Evolutionary conservation across 2,888 invertebrate genomes (phyloP), one percentile per base, ranked within the genome.

Genomic region (Psococerastis gibbosa): DNA sequence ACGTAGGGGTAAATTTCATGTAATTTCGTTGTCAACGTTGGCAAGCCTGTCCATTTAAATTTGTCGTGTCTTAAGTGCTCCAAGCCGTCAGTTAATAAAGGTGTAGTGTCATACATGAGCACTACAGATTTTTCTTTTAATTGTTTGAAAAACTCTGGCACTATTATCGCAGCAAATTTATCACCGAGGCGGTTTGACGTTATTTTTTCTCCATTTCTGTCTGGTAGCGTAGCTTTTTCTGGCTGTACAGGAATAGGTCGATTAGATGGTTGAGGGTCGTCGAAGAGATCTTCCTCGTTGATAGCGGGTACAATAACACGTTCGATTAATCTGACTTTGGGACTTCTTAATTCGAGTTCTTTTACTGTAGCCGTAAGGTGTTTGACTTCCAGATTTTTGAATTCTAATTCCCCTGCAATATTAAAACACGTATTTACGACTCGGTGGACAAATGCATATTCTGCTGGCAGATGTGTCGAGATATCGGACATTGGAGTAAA

Each of bases 331-430:
- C 20, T 38, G n/a, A 38, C 22, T 11, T 20, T 20, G 4, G 38
- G 5, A 16, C 20, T 18, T 17, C 20, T 38, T 15, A 22, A n/a
- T 38, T 38, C 38, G 5, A 38, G 8, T 20, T 38, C 17, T 20
- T 38, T 38, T 5, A 16, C 15, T 38, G 15, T 38, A 9, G 6
- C 27, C 6, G 8, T 11, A 5, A 38, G 5, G 22, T 20, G 15
- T 38, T 38, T 18, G 22, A 38, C 18, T 18, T 38, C 38, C 5
- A 38, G 22, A 38, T 38, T 20, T 17, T 38, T 38, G 22, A 38
- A 38, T 18, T 38, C 18, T 5, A 38, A 18, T 20, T 38, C 18
- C 3, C n/a, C n/a, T n/a, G n/a, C n/a, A n/a, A n/a, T n/a, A n/a
- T n/a, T n/a, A n/a, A n/a, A n/a, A n/a, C n/a, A n/a, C n/a, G n/a